Conservation (phyloP, 1,140 invertebrate genomes). For the Sycobia sp. region DNA sequence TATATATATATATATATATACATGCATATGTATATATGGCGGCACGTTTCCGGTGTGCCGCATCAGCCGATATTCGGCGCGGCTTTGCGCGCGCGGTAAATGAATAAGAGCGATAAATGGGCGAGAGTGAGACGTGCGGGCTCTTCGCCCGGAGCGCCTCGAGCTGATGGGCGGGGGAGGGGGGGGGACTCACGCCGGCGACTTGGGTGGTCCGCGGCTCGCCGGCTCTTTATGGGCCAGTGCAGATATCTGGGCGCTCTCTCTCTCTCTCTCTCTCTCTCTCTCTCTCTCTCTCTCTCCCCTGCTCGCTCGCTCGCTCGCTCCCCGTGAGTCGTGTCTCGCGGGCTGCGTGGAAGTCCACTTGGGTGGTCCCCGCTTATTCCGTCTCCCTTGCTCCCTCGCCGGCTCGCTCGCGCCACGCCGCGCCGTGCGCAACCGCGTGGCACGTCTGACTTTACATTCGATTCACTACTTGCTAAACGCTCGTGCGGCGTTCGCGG, state of each 20-base stretch:
- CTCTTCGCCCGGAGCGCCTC: conserved; percentile 41
- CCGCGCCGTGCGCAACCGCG: background rate
- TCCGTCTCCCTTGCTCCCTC: background rate
- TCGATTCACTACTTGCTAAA: conserved; percentile 60
- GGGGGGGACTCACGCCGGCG: conserved; percentile 23
- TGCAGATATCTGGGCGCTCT: conserved; percentile 49
- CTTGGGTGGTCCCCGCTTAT: conserved; percentile 5
- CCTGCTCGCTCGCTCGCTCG: background rate
- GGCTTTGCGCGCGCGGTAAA: conserved; percentile 2
- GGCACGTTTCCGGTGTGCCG: background rate
- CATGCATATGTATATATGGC: no score
- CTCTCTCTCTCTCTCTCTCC: background rate
- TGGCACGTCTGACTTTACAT: conserved; percentile 54
- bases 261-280: background rate
- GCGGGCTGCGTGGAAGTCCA: background rate
- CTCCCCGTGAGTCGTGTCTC: background rate
- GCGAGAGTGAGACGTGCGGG: conserved; percentile 11
- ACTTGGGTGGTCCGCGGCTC: conserved; percentile 57
- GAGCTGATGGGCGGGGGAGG: background rate
- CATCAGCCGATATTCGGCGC: background rate
- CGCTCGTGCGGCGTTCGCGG: conserved; percentile 4
- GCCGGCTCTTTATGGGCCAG: conserved; percentile 59
- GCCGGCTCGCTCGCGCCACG: background rate
- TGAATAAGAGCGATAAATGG: conserved; percentile 14
- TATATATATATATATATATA: no score